These are phyloP conservation scores for Melanaphis sacchari DNA, from an alignment of 1,140 invertebrate genomes.

Conservation along the genomic window DNA sequence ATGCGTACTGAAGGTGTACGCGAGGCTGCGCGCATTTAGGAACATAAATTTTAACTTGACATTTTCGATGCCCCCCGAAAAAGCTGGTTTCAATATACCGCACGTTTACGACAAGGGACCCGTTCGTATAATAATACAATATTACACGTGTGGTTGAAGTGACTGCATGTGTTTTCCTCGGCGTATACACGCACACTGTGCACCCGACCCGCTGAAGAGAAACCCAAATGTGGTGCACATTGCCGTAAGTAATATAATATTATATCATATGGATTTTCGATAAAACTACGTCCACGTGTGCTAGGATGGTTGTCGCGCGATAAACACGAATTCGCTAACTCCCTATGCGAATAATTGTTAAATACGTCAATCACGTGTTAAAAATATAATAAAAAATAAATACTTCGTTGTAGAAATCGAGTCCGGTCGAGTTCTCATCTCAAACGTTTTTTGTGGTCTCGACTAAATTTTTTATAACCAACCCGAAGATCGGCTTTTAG, in stretches of 20 bases:
- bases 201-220: neutral
- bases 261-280: neutral
- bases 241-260: neutral
- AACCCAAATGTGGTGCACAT: neutral
- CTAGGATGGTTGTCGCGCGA: neutral
- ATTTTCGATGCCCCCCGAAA: neutral
- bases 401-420: no score
- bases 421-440: no score
- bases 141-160: slow-evolving; percentile 22
- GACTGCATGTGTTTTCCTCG: slow-evolving; percentile 7
- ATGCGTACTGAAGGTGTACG: no score
- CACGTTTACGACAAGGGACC: neutral
- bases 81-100: neutral
- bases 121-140: neutral
- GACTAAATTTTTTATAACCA: no score
- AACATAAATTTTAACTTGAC: slow-evolving; percentile 32
- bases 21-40: neutral
- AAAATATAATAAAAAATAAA: neutral
- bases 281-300: neutral
- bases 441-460: no score
- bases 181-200: neutral
- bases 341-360: neutral
- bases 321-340: neutral
- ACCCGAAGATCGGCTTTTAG: no score
- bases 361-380: neutral